Conservation (phyloP, 2,797 vertebrate species). For the Scleropages formosus region DNA sequence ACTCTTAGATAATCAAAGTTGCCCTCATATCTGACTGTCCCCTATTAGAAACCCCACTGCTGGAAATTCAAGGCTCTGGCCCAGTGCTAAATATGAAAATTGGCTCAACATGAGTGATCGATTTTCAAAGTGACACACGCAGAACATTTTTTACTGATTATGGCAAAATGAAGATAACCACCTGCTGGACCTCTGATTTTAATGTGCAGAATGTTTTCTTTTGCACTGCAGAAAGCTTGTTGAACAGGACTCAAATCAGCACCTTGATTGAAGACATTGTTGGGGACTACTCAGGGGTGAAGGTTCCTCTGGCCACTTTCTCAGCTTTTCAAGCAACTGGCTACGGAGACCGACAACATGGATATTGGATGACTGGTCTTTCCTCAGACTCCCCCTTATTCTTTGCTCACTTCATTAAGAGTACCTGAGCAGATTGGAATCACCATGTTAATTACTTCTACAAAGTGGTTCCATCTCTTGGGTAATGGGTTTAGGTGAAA, state of each 20-base stretch:
- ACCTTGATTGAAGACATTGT: not conserved
- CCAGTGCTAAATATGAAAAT: not conserved
- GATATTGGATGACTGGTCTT: not conserved
- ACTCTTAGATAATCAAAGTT: constrained; percentile 13
- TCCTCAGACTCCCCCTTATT: constrained; percentile 9
- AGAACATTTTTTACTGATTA: not conserved
- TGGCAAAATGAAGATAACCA: constrained; percentile 4
- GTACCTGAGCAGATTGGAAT: not conserved
- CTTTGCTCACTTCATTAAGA: not conserved
- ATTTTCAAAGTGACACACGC: not conserved
- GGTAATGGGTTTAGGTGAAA: constrained; percentile 45
- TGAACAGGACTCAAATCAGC: not conserved
- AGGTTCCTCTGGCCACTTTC: not conserved
- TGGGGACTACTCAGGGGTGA: not conserved
- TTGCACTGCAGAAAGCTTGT: not conserved
- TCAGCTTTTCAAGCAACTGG: not conserved
- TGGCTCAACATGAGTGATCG: not conserved
- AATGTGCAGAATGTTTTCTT: not conserved
- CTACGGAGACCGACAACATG: not conserved
- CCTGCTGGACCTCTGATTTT: constrained; percentile 4
- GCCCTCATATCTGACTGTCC: not conserved
- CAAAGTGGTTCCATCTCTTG: not conserved
- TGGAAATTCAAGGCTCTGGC: not conserved
- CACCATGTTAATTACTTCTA: constrained; percentile 2
- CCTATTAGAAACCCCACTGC: not conserved